A percentile compares a stretch with the other conserved stretches of the same genome.
These are phyloP conservation scores for Eupeodes corollae DNA, from an alignment of 1,140 invertebrate species.

Conservation along the genomic window DNA sequence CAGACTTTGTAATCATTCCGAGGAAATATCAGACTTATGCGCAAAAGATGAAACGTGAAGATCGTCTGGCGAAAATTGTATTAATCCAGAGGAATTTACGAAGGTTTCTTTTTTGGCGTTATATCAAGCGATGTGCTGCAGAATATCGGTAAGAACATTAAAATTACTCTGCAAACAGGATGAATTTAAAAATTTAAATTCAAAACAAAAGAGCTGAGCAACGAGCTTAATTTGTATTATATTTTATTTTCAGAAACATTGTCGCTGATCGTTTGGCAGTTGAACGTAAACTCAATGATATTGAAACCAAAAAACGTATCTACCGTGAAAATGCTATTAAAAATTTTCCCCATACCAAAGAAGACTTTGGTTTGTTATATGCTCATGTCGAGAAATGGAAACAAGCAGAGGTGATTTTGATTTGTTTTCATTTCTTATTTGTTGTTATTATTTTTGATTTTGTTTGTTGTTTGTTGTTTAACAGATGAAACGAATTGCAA, in stretches of 20 bases:
- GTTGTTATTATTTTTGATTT: neutral
- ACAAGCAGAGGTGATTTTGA: slow-evolving; percentile 30
- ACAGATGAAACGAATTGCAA: slow-evolving; percentile 37
- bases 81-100: slow-evolving; percentile 34
- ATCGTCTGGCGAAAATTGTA: slow-evolving; percentile 23
- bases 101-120: slow-evolving; percentile 24
- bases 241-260: slow-evolving; percentile 12
- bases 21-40: slow-evolving; percentile 29
- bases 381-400: slow-evolving; percentile 45
- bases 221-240: neutral
- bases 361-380: slow-evolving; percentile 48
- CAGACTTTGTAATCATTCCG: slow-evolving; percentile 22
- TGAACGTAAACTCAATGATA: slow-evolving; percentile 17
- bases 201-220: neutral
- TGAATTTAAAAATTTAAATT: neutral
- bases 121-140: slow-evolving; percentile 27
- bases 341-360: slow-evolving; percentile 41
- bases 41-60: slow-evolving; percentile 20
- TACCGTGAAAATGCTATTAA: slow-evolving; percentile 38
- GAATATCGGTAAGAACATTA: slow-evolving; percentile 32
- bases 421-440: neutral
- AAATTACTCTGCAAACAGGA: neutral
- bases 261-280: slow-evolving; percentile 18
- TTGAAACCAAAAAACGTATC: slow-evolving; percentile 21
- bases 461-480: neutral